Conservation (phyloP, 2,888 invertebrate genomes). For the Anthrax anthrax region DNA sequence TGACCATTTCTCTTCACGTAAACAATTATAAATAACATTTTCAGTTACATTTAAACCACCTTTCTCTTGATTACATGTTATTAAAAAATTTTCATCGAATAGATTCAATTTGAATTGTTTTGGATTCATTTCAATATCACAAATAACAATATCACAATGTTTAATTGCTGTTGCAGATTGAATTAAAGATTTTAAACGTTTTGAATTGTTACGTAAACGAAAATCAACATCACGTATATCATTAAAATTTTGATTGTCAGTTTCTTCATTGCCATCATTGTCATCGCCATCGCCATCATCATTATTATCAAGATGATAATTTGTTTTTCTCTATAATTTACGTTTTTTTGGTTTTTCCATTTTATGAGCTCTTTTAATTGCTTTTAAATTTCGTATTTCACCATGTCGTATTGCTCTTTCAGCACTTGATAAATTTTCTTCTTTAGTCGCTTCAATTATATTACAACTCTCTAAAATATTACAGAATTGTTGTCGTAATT, state of each 20-base stretch:
- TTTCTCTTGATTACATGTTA: constrained; percentile 49
- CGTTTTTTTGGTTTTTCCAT: constrained; percentile 54
- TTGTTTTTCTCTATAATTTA: constrained; percentile 61
- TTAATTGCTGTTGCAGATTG: constrained; percentile 48
- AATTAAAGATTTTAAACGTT: constrained; percentile 53
- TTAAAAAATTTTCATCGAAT: constrained; percentile 47
- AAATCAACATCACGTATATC: constrained; percentile 83
- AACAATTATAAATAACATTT: constrained; percentile 64
- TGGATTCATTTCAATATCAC: constrained; percentile 16
- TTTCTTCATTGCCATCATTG: constrained; percentile 30
- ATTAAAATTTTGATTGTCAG: constrained; percentile 39
- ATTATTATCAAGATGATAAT: no score
- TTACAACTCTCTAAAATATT: constrained; percentile 62
- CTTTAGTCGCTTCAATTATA: constrained; percentile 37
- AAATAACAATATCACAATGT: constrained; percentile 50
- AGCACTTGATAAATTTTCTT: constrained; percentile 46
- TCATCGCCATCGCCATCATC: constrained; percentile 48
- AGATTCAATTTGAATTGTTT: constrained; percentile 46
- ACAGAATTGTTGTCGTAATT: constrained; percentile 78
- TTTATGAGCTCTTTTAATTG: constrained; percentile 60
- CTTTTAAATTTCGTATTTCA: constrained; percentile 73
- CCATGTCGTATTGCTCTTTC: constrained; percentile 76
- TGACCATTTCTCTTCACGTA: constrained; percentile 55
- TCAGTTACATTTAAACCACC: constrained; percentile 74
- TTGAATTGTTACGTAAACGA: constrained; percentile 60